Evolutionary conservation across 2,797 vertebrate species (phyloP).

Genomic region (Silurus lanzhouensis): DNA sequence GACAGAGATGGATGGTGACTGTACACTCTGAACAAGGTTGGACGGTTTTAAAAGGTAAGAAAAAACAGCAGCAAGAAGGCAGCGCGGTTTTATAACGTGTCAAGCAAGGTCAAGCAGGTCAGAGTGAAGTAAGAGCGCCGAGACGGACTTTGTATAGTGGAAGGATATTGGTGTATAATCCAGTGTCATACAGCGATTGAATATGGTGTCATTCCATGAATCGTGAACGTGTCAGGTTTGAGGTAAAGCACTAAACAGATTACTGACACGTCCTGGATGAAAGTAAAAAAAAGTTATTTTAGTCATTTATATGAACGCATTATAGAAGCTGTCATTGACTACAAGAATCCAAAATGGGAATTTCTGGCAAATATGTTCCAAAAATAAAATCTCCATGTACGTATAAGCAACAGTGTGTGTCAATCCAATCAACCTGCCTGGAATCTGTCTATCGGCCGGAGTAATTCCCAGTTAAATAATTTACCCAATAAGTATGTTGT

Average conservation of each 20-base stretch:
- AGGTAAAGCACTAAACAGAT: not conserved
- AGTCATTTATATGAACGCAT: not conserved
- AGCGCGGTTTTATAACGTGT: slow-evolving; percentile 59
- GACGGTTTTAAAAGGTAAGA: slow-evolving; percentile 69
- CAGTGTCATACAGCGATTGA: slow-evolving; percentile 3
- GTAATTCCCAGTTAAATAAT: slow-evolving; percentile 49
- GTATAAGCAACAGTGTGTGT: not conserved
- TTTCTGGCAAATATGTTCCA: not conserved
- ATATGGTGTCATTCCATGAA: slow-evolving; percentile 7
- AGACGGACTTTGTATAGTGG: slow-evolving; percentile 11
- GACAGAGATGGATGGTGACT: slow-evolving; percentile 76
- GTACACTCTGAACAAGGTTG: slow-evolving; percentile 63
- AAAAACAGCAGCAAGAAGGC: slow-evolving; percentile 54
- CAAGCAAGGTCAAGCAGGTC: slow-evolving; percentile 63
- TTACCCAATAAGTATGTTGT: slow-evolving; percentile 45
- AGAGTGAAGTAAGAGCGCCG: slow-evolving; percentile 40
- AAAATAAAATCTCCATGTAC: not conserved
- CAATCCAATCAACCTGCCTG: not conserved
- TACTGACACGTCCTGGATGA: not conserved
- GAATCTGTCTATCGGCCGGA: slow-evolving; percentile 5
- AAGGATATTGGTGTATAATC: slow-evolving; percentile 31
- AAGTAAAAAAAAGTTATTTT: not conserved
- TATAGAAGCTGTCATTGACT: not conserved
- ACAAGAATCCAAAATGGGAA: not conserved
- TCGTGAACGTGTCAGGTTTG: not conserved